Evolutionary conservation across 2,113 vertebrate species (phyloP), one percentile per base, ranked within the genome.

Genomic region (Proteles cristata): DNA sequence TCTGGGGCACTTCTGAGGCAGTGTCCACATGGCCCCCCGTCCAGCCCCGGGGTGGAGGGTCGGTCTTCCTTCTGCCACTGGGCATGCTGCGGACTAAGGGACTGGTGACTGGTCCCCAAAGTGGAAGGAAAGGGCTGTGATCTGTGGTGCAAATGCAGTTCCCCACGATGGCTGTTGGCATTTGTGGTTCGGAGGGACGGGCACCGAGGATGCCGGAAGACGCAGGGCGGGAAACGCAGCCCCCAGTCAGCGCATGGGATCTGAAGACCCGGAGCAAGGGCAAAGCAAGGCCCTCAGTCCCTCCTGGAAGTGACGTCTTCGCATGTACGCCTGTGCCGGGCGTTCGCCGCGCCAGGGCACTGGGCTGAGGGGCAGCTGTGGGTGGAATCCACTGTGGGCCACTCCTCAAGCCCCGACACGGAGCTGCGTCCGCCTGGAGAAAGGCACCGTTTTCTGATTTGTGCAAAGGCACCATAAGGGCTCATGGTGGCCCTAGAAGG

Each of bases 241-340:
- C 28, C 68, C 68, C 2, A 35, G 25, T 21, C 84, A 39, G 58
- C 61, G 4, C 7, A 0, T 45, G 15, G 77, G 65, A 23, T 23
- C 55, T 2, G 25, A 66, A 90, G 79, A 58, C 23, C 43, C 4
- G 48, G 19, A 11, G 61, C 25, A 74, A 58, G 15, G 76, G 16
- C 66, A n/a, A 53, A 76, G 25, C 50, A 45, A 87, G 71, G 81
- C 28, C 89, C 82, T 83, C 21, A 0, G 26, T n/a, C 50, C 0
- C 55, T 2, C 71, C 76, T 63, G 15, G 50, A 45, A 17, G 12
- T 8, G 43, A 39, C 45, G 26, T 76, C 63, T 11, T 69, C 55
- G 0, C 50, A 9, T 1, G 45, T 0, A 7, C 0, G 6, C 55
- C 53, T 61, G 21, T 35, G 50, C 25, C 11, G 12, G 23, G 28